Percentiles rank a stretch among this genome's conserved stretches.
Conservation (phyloP, 92 coral and sea anemone genomes). For the Palythoa grandis region DNA sequence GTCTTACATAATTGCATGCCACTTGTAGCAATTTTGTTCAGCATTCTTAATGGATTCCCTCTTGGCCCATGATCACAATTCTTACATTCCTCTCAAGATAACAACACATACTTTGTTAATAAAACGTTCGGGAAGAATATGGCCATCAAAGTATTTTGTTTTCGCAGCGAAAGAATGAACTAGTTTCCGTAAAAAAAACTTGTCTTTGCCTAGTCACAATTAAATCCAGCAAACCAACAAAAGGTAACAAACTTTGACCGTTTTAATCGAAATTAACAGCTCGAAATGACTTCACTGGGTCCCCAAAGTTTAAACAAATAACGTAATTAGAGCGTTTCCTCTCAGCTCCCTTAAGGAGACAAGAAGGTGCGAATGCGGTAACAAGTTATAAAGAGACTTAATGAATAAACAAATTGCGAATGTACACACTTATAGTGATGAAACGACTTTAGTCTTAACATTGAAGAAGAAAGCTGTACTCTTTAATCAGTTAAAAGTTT, state of each 20-base stretch:
- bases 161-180: background rate
- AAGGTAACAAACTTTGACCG: background rate
- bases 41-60: no score
- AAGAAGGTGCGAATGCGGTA: slow-evolving; percentile 2
- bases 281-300: background rate
- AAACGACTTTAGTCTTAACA: background rate
- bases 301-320: slow-evolving; percentile 1
- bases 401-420: slow-evolving; percentile 26
- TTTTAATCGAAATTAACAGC: background rate
- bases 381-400: background rate
- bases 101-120: background rate
- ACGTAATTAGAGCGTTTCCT: slow-evolving; percentile 14
- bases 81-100: background rate
- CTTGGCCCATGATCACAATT: background rate
- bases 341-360: background rate
- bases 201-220: no score
- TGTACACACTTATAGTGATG: slow-evolving; percentile 3
- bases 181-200: background rate
- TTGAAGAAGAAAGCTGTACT: no score
- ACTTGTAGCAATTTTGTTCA: background rate
- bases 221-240: background rate
- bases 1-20: background rate
- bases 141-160: slow-evolving; percentile 10
- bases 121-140: background rate
- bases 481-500: no score